Percentiles rank a stretch among this genome's conserved stretches.
These are phyloP conservation scores for Habrosyne pyritoides DNA, from an alignment of 2,888 invertebrate genomes.

Conservation along the genomic window DNA sequence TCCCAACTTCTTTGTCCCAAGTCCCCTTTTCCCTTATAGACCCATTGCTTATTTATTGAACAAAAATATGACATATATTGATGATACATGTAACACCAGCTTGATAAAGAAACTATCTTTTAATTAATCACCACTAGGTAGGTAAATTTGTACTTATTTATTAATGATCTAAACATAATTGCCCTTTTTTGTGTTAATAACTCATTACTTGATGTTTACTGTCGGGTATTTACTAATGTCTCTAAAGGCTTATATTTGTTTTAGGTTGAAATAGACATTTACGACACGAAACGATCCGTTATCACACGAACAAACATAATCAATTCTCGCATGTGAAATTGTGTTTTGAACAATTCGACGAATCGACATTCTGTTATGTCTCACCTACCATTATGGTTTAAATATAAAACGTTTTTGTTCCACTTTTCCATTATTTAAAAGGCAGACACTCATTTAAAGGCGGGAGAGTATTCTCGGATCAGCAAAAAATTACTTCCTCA, in stretches of 20 bases:
- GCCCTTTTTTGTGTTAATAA: not conserved
- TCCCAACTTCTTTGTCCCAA: too few species aligned
- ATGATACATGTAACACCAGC: too few species aligned
- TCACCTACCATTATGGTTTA: not conserved
- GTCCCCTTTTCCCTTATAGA: too few species aligned
- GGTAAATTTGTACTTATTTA: not conserved
- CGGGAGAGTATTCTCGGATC: not conserved
- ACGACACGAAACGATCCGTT: not conserved
- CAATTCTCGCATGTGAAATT: not conserved
- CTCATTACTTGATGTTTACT: not conserved
- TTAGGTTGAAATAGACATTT: constrained; percentile 1
- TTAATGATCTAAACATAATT: not conserved
- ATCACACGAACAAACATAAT: constrained; percentile 5
- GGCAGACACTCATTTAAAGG: not conserved
- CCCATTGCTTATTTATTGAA: too few species aligned
- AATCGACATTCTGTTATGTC: not conserved
- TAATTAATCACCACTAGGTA: not conserved
- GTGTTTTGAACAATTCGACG: not conserved
- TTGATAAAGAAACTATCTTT: too few species aligned
- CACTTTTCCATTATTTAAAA: not conserved
- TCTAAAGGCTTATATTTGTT: not conserved
- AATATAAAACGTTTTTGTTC: not conserved
- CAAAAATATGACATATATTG: too few species aligned
- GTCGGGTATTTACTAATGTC: not conserved
- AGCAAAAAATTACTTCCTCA: not conserved